phyloP scores from a whole-genome alignment of 2,797 vertebrate species.

The Diplodus sargus region DNA sequence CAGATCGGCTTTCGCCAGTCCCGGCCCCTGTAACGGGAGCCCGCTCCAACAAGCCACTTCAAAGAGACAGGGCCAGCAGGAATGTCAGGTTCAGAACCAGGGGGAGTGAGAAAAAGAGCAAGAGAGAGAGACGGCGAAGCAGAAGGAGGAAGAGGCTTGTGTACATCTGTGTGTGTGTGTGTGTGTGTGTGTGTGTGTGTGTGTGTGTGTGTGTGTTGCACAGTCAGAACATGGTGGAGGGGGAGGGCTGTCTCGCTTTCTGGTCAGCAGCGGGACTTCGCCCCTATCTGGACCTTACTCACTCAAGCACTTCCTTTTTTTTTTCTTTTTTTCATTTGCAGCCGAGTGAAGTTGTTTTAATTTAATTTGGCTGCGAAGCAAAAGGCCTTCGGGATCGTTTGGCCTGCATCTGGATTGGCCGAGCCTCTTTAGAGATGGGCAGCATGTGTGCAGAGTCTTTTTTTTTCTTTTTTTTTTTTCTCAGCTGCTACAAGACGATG shows the following conservation, averaged over 20 bases:
- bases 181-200: constrained; percentile 33
- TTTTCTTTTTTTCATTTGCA: constrained; percentile 53
- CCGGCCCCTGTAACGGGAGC: constrained; percentile 89
- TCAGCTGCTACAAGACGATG: constrained; percentile 38
- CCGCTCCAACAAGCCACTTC: constrained; percentile 88
- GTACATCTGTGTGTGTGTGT: constrained; percentile 35
- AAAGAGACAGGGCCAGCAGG: constrained; percentile 87
- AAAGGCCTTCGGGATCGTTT: constrained; percentile 69
- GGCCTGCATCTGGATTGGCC: constrained; percentile 61
- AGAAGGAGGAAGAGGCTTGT: constrained; percentile 58
- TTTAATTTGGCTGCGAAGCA: constrained; percentile 79
- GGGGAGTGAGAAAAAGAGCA: constrained; percentile 62
- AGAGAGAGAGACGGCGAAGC: constrained; percentile 53
- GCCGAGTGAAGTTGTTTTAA: constrained; percentile 74
- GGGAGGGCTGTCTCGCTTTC: constrained; percentile 44
- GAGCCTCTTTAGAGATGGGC: constrained; percentile 45
- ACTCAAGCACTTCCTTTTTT: constrained; percentile 61
- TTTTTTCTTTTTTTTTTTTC: constrained; percentile 12
- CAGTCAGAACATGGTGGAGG: constrained; percentile 26
- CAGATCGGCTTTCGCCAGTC: constrained; percentile 87
- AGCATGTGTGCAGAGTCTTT: constrained; percentile 51
- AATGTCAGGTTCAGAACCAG: constrained; percentile 90
- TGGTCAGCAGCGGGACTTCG: constrained; percentile 70
- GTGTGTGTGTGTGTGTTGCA: constrained; percentile 43
- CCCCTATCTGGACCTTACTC: constrained; percentile 53